These are phyloP conservation scores for Narcine bancroftii DNA, from an alignment of 2,113 vertebrate genomes.

Conservation along the genomic window DNA sequence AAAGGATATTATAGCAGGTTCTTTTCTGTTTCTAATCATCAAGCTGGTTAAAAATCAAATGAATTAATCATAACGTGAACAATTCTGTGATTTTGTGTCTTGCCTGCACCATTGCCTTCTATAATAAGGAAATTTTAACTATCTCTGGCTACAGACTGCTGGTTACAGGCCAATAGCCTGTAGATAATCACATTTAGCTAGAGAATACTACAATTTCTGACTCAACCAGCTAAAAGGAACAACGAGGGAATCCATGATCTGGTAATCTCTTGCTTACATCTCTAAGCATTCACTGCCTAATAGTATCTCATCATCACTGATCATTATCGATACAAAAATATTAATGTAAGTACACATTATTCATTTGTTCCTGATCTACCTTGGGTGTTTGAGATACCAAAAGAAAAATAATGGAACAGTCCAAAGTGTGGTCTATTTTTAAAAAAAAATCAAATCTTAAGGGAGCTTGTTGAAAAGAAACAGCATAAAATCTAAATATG, in stretches of 20 bases:
- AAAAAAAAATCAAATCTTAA: background rate
- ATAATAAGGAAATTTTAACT: conserved; percentile 27
- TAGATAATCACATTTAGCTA: conserved; percentile 1
- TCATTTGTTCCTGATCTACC: background rate
- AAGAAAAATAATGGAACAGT: background rate
- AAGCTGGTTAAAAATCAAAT: conserved; percentile 33
- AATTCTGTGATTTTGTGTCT: background rate
- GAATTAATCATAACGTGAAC: conserved; percentile 27
- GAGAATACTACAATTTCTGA: conserved; percentile 19
- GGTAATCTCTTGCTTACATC: background rate
- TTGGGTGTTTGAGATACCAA: background rate
- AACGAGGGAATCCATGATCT: conserved; percentile 21
- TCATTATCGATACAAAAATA: background rate
- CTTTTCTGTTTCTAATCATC: conserved; percentile 2
- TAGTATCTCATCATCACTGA: background rate
- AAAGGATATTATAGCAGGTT: background rate
- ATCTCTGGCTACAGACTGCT: conserved; percentile 29
- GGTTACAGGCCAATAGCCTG: conserved; percentile 33
- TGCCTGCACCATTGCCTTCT: conserved; percentile 33
- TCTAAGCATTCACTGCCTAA: conserved; percentile 8
- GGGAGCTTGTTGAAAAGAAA: background rate
- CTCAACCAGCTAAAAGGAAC: background rate
- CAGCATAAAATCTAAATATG: background rate
- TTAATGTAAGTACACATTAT: background rate
- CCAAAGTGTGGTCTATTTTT: background rate